Evolutionary conservation across 2,888 invertebrate species (phyloP).

Genomic region (Dolichopus griseipennis): DNA sequence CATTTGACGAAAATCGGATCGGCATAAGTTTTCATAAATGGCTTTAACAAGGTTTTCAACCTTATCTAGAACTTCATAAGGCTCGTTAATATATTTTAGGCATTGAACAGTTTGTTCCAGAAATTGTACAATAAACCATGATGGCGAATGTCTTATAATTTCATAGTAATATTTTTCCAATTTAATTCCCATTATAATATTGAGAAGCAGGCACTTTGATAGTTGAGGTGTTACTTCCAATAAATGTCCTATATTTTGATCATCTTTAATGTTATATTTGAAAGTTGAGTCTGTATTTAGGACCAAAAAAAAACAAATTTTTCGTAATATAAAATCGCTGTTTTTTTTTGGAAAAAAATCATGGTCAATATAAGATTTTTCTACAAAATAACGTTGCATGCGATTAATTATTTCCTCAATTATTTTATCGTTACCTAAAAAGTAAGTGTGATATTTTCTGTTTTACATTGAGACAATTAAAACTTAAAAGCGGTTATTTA

Average conservation of each 20-base stretch:
- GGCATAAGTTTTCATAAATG: slow-evolving; percentile 29
- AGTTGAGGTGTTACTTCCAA: slow-evolving; percentile 30
- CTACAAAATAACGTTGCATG: slow-evolving; percentile 24
- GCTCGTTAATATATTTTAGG: slow-evolving; percentile 29
- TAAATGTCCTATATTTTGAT: slow-evolving; percentile 28
- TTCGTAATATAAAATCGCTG: slow-evolving; percentile 26
- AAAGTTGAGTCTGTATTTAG: slow-evolving; percentile 33
- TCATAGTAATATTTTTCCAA: slow-evolving; percentile 32
- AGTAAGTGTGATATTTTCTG: neutral
- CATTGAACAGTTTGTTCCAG: slow-evolving; percentile 29
- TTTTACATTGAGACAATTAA: too few relatives aligned
- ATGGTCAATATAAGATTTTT: slow-evolving; percentile 23
- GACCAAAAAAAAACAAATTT: slow-evolving; percentile 32
- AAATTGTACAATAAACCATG: slow-evolving; percentile 34
- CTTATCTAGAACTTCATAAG: slow-evolving; percentile 30
- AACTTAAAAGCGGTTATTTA: slow-evolving; percentile 17
- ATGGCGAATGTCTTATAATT: slow-evolving; percentile 29
- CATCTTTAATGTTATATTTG: slow-evolving; percentile 29
- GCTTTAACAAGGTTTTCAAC: slow-evolving; percentile 28
- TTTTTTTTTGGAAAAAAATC: slow-evolving; percentile 21
- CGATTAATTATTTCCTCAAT: slow-evolving; percentile 29
- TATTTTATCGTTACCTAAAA: slow-evolving; percentile 30
- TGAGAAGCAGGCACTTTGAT: slow-evolving; percentile 31
- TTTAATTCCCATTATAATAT: slow-evolving; percentile 30
- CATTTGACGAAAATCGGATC: slow-evolving; percentile 27